phyloP scores from a whole-genome alignment of 2,888 invertebrate genomes.

The Zygogramma bicolorata region DNA sequence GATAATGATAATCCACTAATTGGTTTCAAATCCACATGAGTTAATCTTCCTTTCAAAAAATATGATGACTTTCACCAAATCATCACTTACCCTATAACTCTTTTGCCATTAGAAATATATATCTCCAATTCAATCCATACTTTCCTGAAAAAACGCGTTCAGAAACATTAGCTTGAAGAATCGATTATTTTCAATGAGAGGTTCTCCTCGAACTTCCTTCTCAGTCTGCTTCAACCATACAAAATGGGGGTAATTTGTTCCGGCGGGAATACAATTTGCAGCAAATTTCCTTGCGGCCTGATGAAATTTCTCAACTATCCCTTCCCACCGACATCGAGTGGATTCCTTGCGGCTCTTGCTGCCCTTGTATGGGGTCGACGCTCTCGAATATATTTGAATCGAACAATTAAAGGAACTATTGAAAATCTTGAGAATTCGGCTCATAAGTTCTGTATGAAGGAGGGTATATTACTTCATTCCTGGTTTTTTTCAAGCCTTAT shows the following conservation, averaged over 20 bases:
- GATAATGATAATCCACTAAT: no score
- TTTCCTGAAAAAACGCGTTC: neutral
- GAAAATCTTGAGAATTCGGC: no score
- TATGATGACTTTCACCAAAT: no score
- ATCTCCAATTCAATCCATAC: neutral
- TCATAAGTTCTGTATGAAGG: no score
- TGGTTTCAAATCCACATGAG: no score
- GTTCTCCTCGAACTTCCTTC: neutral
- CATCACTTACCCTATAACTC: no score
- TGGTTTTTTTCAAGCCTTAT: no score
- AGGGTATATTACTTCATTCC: no score
- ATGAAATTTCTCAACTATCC: constrained; percentile 36
- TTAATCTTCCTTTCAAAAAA: no score
- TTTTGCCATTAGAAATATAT: no score
- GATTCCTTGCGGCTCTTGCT: neutral
- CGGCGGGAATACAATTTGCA: constrained; percentile 36
- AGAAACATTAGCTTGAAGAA: neutral
- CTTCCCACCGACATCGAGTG: neutral
- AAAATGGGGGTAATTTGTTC: constrained; percentile 40
- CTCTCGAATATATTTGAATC: neutral
- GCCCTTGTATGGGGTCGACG: neutral
- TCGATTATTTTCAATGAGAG: neutral
- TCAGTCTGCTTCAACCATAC: constrained; percentile 21
- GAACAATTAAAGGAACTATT: no score
- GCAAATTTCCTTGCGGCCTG: constrained; percentile 33